These are phyloP conservation scores for Archilochus colubris DNA, from an alignment of 2,113 vertebrate genomes.

Conservation along the genomic window DNA sequence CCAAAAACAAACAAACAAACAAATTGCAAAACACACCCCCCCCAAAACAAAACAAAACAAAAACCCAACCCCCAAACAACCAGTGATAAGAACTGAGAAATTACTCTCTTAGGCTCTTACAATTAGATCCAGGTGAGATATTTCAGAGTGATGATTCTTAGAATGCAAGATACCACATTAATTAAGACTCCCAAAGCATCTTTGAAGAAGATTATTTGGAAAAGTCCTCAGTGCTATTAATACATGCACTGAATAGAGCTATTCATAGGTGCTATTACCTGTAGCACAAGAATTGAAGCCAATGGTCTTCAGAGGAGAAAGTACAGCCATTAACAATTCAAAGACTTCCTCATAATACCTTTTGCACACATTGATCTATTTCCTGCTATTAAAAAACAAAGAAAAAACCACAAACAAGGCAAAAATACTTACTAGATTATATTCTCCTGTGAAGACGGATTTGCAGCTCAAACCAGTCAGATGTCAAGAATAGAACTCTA, in stretches of 20 bases:
- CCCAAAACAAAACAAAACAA: neutral
- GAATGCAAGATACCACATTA: neutral
- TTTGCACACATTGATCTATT: conserved; percentile 7
- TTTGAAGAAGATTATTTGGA: neutral
- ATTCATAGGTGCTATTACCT: neutral
- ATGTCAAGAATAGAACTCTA: neutral
- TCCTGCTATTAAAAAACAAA: conserved; percentile 10
- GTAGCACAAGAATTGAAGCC: neutral
- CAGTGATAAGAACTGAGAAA: neutral
- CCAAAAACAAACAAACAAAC: neutral
- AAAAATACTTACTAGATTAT: conserved; percentile 2
- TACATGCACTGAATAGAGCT: neutral
- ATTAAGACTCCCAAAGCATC: neutral
- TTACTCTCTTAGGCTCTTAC: neutral
- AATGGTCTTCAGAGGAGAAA: conserved; percentile 22
- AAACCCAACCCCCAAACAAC: neutral
- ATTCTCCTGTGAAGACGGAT: neutral
- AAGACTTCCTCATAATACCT: conserved; percentile 14
- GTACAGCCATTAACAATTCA: conserved; percentile 2
- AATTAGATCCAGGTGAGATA: neutral
- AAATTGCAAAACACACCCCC: neutral
- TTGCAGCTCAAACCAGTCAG: neutral
- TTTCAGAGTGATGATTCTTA: neutral
- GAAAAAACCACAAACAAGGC: neutral
- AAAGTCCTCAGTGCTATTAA: neutral